phyloP scores from a whole-genome alignment of 1,140 invertebrate genomes.

The Plodia interpunctella region DNA sequence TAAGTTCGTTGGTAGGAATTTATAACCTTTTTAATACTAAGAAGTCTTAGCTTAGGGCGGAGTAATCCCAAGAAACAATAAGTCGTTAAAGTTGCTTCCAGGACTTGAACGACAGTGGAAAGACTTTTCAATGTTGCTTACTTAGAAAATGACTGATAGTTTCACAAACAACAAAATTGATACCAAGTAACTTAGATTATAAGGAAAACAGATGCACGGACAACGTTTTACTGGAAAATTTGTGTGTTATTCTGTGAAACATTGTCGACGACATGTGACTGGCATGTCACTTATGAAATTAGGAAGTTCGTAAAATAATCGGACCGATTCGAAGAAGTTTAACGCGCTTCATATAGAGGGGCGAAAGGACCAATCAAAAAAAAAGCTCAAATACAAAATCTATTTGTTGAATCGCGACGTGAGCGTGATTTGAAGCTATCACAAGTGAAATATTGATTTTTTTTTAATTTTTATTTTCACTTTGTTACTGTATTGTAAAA shows the following conservation, averaged over 20 bases:
- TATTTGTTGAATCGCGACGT: too few relatives aligned
- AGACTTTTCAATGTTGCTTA: not conserved
- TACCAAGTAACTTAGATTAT: constrained; percentile 1
- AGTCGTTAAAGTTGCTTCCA: not conserved
- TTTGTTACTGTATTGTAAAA: too few relatives aligned
- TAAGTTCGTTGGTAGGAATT: constrained; percentile 4
- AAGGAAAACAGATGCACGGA: not conserved
- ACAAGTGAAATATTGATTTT: too few relatives aligned
- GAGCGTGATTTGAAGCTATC: too few relatives aligned
- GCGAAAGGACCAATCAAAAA: too few relatives aligned
- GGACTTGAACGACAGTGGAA: not conserved
- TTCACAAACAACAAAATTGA: not conserved
- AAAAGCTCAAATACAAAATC: too few relatives aligned
- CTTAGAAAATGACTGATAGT: not conserved
- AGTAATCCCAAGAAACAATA: not conserved
- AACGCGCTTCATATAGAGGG: too few relatives aligned
- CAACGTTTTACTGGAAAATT: not conserved
- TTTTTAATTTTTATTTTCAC: too few relatives aligned
- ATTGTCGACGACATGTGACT: not conserved
- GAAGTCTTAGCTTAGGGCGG: not conserved
- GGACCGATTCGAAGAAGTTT: too few relatives aligned
- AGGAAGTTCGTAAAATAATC: too few relatives aligned
- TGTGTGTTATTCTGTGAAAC: not conserved
- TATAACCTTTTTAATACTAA: not conserved
- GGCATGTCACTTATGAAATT: too few relatives aligned